A percentile compares a stretch with the other conserved stretches of the same genome.
Conservation (phyloP, 2,797 vertebrate genomes). For the Sebastes hubbsi region DNA sequence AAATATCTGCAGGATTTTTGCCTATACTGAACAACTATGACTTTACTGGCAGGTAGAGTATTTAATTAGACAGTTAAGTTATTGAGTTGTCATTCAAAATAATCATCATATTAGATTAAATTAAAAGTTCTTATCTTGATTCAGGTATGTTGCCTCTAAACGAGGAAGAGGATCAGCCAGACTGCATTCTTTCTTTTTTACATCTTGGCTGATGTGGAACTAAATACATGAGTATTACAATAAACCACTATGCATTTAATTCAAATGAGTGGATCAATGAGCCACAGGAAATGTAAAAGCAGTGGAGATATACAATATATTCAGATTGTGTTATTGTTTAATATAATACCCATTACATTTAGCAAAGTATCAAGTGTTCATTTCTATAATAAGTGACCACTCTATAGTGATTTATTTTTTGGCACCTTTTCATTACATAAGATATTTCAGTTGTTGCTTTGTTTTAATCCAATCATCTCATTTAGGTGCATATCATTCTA, state of each 20-base stretch:
- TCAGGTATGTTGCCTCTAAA: background rate
- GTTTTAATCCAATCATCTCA: background rate
- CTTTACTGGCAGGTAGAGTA: background rate
- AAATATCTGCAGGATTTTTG: background rate
- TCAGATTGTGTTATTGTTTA: background rate
- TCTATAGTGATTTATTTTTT: background rate
- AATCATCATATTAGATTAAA: background rate
- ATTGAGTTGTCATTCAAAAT: background rate
- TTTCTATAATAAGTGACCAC: background rate
- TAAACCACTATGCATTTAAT: constrained; percentile 10
- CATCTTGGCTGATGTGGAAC: background rate
- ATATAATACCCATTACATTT: background rate
- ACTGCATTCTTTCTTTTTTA: background rate
- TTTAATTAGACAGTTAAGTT: background rate
- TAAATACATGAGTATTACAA: background rate
- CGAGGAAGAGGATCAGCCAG: too few relatives aligned
- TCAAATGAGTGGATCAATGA: background rate
- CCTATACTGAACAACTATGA: background rate
- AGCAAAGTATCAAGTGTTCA: background rate
- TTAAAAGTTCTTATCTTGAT: background rate
- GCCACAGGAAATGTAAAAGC: background rate
- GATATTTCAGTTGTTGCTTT: background rate
- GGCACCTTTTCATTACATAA: background rate
- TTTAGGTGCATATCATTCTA: background rate
- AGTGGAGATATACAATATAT: background rate